These are phyloP conservation scores for Zootermopsis nevadensis DNA, from an alignment of 2,888 invertebrate genomes.

Conservation along the genomic window DNA sequence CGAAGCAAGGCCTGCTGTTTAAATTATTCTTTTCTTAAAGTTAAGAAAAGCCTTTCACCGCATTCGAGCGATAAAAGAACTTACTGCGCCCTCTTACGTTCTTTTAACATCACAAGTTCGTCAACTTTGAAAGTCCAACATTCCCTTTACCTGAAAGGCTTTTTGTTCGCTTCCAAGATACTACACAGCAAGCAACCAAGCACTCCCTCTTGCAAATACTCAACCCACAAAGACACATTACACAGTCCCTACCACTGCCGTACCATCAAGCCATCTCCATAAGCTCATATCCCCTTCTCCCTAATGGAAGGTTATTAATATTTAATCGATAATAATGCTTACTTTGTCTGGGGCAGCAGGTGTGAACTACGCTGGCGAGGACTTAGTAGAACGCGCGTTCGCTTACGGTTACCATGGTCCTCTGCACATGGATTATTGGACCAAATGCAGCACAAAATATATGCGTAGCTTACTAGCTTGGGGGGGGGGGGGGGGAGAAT, in stretches of 20 bases:
- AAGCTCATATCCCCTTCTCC: slow-evolving; percentile 24
- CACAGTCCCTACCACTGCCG: slow-evolving; percentile 8
- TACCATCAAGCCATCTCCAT: slow-evolving; percentile 15
- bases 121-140: slow-evolving; percentile 1
- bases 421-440: slow-evolving; percentile 38
- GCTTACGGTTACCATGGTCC: slow-evolving; percentile 4
- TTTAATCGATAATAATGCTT: slow-evolving; percentile 52
- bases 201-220: slow-evolving; percentile 25
- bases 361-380: slow-evolving; percentile 31
- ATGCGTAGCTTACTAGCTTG: slow-evolving; percentile 28
- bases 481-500: too few relatives aligned
- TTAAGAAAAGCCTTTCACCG: not conserved
- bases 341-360: slow-evolving; percentile 42
- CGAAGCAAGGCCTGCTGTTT: too few relatives aligned
- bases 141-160: slow-evolving; percentile 13
- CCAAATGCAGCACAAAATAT: slow-evolving; percentile 29
- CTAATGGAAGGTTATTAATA: slow-evolving; percentile 53
- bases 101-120: not conserved
- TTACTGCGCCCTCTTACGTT: not conserved
- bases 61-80: not conserved
- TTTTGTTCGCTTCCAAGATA: not conserved
- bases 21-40: not conserved
- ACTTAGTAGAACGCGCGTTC: slow-evolving; percentile 37
- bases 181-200: not conserved
- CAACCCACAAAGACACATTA: slow-evolving; percentile 37